These are phyloP conservation scores for Dioctria rufipes DNA, from an alignment of 2,888 invertebrate species.

Conservation along the genomic window DNA sequence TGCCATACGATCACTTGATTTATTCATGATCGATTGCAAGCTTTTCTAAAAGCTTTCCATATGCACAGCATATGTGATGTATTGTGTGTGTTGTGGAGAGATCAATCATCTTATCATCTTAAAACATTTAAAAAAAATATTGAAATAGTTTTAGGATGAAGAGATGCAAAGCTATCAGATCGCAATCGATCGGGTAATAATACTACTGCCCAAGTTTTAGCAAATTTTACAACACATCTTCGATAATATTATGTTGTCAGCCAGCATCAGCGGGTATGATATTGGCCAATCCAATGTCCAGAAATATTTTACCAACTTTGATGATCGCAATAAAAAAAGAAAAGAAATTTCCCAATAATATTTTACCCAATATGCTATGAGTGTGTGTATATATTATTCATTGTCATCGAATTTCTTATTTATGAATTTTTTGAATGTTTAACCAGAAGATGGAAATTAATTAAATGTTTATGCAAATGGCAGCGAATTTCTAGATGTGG, in stretches of 20 bases:
- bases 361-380: constrained; percentile 5
- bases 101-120: too few species aligned
- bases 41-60: background rate
- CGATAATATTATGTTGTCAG: background rate
- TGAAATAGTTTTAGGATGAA: background rate
- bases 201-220: background rate
- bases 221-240: background rate
- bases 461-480: constrained; percentile 46
- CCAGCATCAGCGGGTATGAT: background rate
- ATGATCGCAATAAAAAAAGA: constrained; percentile 13
- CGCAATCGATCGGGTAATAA: background rate
- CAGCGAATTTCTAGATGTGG: constrained; percentile 35
- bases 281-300: background rate
- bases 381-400: background rate
- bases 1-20: constrained; percentile 40
- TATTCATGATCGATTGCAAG: constrained; percentile 14
- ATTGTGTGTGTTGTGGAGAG: too few species aligned
- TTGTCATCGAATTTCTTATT: constrained; percentile 29
- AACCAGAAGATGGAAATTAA: constrained; percentile 24
- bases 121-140: too few species aligned
- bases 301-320: constrained; percentile 2
- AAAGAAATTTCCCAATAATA: constrained; percentile 15
- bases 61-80: too few species aligned
- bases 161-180: background rate
- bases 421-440: constrained; percentile 34